Conservation (phyloP, 2,888 invertebrate genomes). For the Drosophila pseudotalamancana region DNA sequence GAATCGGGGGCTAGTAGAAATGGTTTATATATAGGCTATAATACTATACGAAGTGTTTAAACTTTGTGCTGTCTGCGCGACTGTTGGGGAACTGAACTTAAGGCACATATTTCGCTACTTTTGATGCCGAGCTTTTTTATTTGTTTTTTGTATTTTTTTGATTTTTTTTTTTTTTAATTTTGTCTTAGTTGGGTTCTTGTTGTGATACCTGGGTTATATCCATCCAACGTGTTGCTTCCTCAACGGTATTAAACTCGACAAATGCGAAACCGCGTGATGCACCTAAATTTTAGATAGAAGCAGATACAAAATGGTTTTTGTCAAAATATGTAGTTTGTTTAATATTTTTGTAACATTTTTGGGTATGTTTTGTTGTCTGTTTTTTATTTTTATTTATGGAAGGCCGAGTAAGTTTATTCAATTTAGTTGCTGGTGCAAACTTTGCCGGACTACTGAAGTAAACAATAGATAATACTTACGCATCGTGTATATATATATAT, state of each 20-base stretch:
- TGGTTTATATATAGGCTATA: slow-evolving; percentile 7
- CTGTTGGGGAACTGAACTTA: slow-evolving; percentile 51
- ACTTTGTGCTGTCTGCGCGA: not conserved
- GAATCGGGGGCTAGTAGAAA: slow-evolving; percentile 6
- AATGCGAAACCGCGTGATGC: slow-evolving; percentile 95
- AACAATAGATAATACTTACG: slow-evolving; percentile 50
- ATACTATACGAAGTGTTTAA: slow-evolving; percentile 9
- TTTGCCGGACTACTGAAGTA: slow-evolving; percentile 47
- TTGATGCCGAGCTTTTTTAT: slow-evolving; percentile 36
- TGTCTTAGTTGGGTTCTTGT: slow-evolving; percentile 41
- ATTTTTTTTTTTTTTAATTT: not conserved
- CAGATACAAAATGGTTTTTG: slow-evolving; percentile 86
- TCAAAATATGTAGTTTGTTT: slow-evolving; percentile 82
- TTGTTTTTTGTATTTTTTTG: not conserved
- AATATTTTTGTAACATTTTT: slow-evolving; percentile 73
- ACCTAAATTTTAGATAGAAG: slow-evolving; percentile 91
- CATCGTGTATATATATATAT: slow-evolving; percentile 28
- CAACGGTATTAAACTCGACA: slow-evolving; percentile 95
- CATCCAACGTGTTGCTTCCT: slow-evolving; percentile 96
- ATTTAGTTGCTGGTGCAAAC: slow-evolving; percentile 54
- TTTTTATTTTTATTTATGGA: slow-evolving; percentile 19
- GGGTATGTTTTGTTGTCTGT: slow-evolving; percentile 44
- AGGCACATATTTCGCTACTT: slow-evolving; percentile 35
- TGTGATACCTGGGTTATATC: slow-evolving; percentile 90
- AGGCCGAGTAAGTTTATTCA: slow-evolving; percentile 46